These are phyloP conservation scores for Castor canadensis DNA, from an alignment of 2,113 vertebrate genomes.

Conservation along the genomic window DNA sequence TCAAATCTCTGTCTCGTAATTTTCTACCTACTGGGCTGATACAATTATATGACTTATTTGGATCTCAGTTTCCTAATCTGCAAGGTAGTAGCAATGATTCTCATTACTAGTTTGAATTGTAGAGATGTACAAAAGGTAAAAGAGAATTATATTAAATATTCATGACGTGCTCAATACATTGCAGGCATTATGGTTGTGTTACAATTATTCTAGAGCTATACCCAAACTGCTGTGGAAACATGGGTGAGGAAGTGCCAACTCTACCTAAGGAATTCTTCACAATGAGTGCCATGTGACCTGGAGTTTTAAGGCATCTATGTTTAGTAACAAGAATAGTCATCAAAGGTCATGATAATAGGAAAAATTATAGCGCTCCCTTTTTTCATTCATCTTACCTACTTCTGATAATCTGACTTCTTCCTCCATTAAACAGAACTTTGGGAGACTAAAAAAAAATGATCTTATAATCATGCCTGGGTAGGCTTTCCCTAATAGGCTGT, in stretches of 20 bases:
- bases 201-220: background rate
- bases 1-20: background rate
- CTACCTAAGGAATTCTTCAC: background rate
- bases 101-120: background rate
- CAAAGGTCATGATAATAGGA: background rate
- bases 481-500: background rate
- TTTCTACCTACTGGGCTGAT: background rate
- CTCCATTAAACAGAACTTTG: background rate
- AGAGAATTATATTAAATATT: background rate
- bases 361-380: background rate
- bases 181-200: background rate
- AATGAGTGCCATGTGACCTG: no score
- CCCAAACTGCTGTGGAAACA: background rate
- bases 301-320: background rate
- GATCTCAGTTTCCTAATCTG: background rate
- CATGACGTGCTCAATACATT: background rate
- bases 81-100: background rate
- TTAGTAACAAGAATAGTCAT: background rate
- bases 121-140: background rate
- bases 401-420: background rate
- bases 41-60: background rate
- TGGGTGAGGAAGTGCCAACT: background rate
- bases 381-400: background rate
- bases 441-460: background rate
- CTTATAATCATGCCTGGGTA: background rate